Percentiles rank a stretch among this genome's conserved stretches.
phyloP scores from a whole-genome alignment of 2,797 vertebrate species.

The Labeo calbasu region DNA sequence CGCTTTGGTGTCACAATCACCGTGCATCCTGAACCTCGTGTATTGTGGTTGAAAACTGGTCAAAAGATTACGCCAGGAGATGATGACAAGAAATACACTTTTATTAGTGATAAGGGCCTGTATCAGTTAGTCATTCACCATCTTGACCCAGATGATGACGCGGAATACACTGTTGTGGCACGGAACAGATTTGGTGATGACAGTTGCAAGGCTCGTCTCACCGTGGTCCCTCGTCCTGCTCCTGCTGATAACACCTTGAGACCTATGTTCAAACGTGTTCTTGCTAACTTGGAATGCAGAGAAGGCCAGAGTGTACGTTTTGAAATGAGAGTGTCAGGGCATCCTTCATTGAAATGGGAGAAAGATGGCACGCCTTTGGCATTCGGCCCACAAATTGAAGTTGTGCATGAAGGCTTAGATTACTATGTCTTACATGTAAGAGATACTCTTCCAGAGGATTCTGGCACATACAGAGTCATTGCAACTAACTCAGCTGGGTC shows the following conservation, averaged over 20 bases:
- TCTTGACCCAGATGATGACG: conserved; percentile 87
- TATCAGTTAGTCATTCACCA: conserved; percentile 92
- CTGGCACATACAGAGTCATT: conserved; percentile 94
- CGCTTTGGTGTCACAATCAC: conserved; percentile 97
- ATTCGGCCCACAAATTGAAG: conserved; percentile 92
- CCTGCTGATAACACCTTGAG: conserved; percentile 91
- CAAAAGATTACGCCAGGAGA: conserved; percentile 93
- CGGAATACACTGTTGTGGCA: conserved; percentile 93
- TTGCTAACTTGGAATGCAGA: conserved; percentile 93
- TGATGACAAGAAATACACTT: conserved; percentile 94
- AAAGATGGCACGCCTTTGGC: conserved; percentile 92
- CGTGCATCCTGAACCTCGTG: conserved; percentile 95
- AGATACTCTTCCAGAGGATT: conserved; percentile 94
- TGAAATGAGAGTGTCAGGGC: conserved; percentile 95
- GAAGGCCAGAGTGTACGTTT: conserved; percentile 94
- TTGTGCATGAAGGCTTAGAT: conserved; percentile 96
- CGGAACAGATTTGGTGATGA: conserved; percentile 95
- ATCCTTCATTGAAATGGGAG: conserved; percentile 92
- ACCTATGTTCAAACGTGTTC: conserved; percentile 98
- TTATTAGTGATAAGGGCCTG: conserved; percentile 93
- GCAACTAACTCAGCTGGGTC: conserved; percentile 98
- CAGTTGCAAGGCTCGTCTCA: conserved; percentile 95
- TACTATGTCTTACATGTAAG: conserved; percentile 94
- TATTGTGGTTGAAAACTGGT: conserved; percentile 95
- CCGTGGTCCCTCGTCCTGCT: conserved; percentile 88